These are phyloP conservation scores for Callipepla californica DNA, from an alignment of 2,113 vertebrate genomes.

Conservation along the genomic window DNA sequence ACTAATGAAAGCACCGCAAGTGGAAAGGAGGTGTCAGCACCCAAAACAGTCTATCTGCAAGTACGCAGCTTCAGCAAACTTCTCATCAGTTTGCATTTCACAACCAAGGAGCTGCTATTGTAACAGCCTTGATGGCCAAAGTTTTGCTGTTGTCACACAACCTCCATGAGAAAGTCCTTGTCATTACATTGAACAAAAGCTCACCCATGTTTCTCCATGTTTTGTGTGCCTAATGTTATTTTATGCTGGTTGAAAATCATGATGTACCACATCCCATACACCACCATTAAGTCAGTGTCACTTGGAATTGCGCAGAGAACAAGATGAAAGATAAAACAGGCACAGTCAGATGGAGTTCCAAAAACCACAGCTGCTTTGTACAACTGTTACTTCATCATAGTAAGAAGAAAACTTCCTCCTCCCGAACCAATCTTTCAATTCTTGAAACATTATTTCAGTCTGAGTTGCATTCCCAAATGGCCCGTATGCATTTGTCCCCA, in stretches of 20 bases:
- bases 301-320: neutral
- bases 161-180: neutral
- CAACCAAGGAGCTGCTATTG: neutral
- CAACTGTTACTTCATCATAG: neutral
- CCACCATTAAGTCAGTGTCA: accelerated
- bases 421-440: neutral
- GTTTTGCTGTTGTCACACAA: neutral
- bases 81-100: neutral
- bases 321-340: neutral
- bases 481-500: neutral
- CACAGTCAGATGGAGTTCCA: neutral
- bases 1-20: neutral
- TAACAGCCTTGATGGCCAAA: neutral
- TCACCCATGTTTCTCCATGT: neutral
- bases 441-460: neutral
- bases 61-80: neutral
- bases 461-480: neutral
- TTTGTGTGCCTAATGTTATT: neutral
- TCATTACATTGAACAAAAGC: neutral
- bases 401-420: neutral
- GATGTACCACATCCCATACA: neutral
- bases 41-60: neutral
- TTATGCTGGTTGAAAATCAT: neutral
- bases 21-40: neutral
- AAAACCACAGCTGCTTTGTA: neutral